Evolutionary conservation across 2,113 vertebrate species (phyloP).

Genomic region (Marcusenius ussheri): DNA sequence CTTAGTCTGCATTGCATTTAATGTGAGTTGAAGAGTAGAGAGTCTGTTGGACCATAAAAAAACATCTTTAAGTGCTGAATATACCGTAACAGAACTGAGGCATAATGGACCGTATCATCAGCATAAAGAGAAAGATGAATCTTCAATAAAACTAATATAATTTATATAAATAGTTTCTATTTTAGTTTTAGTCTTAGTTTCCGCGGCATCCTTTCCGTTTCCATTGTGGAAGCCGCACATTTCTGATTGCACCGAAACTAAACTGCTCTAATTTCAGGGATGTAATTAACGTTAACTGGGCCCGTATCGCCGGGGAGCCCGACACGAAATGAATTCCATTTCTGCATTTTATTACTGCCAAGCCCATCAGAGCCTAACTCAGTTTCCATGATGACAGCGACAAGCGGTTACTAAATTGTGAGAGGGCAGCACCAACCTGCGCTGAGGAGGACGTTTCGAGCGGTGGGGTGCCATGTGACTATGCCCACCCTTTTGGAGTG

Average conservation of each 20-base stretch:
- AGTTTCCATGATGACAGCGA: background rate
- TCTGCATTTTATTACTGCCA: background rate
- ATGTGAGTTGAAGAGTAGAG: too few relatives aligned
- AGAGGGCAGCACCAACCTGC: constrained; percentile 66
- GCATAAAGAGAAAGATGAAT: too few relatives aligned
- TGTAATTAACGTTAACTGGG: background rate
- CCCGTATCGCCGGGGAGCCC: background rate
- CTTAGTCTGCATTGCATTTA: too few relatives aligned
- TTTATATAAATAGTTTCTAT: too few relatives aligned
- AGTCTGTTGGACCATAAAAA: too few relatives aligned
- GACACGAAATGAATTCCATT: background rate
- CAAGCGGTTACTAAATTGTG: background rate
- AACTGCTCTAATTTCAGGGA: background rate
- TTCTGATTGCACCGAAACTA: background rate
- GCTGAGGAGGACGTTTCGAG: constrained; percentile 87
- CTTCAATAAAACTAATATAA: too few relatives aligned
- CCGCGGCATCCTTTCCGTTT: background rate
- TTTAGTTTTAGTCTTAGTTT: background rate
- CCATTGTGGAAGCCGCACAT: background rate
- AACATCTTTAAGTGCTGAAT: too few relatives aligned
- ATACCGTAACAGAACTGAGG: too few relatives aligned
- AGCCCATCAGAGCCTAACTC: background rate
- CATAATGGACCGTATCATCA: too few relatives aligned
- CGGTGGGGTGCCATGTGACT: constrained; percentile 89
- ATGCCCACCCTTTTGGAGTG: constrained; percentile 95